These are phyloP conservation scores for Salpingus planirostris DNA, from an alignment of 2,888 invertebrate species.

Conservation along the genomic window DNA sequence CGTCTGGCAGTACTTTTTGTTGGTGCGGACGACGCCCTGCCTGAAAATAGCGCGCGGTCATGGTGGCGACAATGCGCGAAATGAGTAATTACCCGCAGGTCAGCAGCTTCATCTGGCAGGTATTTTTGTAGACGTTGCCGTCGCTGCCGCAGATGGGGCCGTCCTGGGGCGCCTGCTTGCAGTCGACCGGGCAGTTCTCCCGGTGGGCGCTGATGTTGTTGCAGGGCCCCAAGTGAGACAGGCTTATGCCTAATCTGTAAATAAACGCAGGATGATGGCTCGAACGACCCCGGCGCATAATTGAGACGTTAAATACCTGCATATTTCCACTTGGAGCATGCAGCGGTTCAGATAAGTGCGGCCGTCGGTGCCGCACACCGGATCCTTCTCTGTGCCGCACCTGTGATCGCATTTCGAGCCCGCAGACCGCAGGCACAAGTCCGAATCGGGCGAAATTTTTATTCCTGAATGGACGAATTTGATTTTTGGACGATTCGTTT, in stretches of 20 bases:
- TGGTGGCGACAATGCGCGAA: too few relatives aligned
- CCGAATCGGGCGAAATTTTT: conserved; percentile 33
- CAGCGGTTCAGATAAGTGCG: conserved; percentile 79
- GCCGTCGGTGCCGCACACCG: conserved; percentile 82
- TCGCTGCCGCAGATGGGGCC: conserved; percentile 89
- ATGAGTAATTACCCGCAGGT: conserved; percentile 73
- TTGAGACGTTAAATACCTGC: conserved; percentile 47
- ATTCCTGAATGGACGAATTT: too few relatives aligned
- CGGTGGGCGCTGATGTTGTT: conserved; percentile 70
- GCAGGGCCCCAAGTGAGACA: conserved; percentile 56
- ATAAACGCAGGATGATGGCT: conserved; percentile 3
- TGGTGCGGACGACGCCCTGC: conserved; percentile 77
- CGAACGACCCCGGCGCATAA: neutral
- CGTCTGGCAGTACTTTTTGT: conserved; percentile 85
- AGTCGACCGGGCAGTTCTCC: conserved; percentile 83
- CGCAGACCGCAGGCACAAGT: conserved; percentile 42
- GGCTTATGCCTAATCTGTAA: conserved; percentile 50
- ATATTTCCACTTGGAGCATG: conserved; percentile 64
- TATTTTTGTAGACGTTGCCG: conserved; percentile 85
- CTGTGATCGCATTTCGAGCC: conserved; percentile 52
- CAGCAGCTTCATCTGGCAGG: conserved; percentile 85
- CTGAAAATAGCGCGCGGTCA: too few relatives aligned
- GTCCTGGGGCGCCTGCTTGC: conserved; percentile 76
- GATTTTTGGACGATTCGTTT: too few relatives aligned
- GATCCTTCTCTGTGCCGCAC: conserved; percentile 75